A percentile compares a stretch with the other conserved stretches of the same genome.
These are phyloP conservation scores for Microtus ochrogaster DNA, from an alignment of 2,113 vertebrate species.

Conservation along the genomic window DNA sequence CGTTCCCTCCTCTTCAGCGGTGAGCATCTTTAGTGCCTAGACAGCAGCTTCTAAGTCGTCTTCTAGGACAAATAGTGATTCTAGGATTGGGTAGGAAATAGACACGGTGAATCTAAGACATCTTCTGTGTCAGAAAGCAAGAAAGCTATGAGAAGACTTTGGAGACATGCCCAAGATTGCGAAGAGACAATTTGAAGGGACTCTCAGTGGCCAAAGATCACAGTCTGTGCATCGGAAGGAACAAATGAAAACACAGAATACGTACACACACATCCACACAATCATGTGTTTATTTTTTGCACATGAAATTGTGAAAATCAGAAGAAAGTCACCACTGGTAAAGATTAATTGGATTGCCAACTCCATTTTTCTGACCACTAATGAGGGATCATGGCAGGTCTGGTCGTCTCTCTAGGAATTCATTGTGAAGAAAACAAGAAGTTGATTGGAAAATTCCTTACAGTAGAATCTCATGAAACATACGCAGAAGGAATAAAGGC, in stretches of 20 bases:
- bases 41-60: neutral
- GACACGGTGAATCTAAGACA: neutral
- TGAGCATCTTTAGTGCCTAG: neutral
- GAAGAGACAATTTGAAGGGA: neutral
- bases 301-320: neutral
- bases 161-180: neutral
- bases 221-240: neutral
- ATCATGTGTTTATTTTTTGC: neutral
- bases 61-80: neutral
- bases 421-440: neutral
- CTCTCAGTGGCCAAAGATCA: neutral
- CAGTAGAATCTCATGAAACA: slow-evolving; percentile 18
- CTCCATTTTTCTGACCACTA: slow-evolving; percentile 6
- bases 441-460: slow-evolving; percentile 32
- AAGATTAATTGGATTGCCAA: neutral
- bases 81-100: neutral
- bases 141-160: neutral
- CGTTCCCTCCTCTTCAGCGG: neutral
- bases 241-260: neutral
- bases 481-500: slow-evolving; percentile 25
- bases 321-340: neutral
- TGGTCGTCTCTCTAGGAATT: neutral
- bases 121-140: neutral
- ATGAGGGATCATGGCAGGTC: neutral
- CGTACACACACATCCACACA: neutral